These are phyloP conservation scores for Scaptomyza flava DNA, from an alignment of 2,888 invertebrate genomes.

Conservation along the genomic window DNA sequence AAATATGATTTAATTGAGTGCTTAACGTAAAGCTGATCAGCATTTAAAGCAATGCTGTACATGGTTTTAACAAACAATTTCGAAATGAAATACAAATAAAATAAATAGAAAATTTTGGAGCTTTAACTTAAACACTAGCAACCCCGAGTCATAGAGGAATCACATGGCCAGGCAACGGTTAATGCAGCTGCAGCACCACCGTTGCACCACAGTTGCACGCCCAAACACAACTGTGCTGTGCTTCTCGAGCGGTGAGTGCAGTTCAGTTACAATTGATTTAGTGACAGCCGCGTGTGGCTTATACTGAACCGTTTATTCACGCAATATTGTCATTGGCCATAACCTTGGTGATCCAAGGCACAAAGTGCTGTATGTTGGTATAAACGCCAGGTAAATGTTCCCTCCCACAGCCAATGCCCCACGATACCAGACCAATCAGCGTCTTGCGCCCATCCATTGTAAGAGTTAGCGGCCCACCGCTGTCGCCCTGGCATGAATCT, in stretches of 20 bases:
- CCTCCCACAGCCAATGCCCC: constrained; percentile 96
- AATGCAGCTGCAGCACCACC: constrained; percentile 19
- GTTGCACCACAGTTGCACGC: constrained; percentile 11
- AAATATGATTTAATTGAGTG: constrained; percentile 54
- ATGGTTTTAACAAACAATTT: background rate
- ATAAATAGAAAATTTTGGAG: constrained; percentile 52
- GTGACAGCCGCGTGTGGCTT: constrained; percentile 18
- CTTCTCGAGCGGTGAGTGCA: constrained; percentile 57
- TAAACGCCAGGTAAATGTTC: constrained; percentile 96
- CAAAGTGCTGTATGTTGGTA: constrained; percentile 96
- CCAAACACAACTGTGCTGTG: constrained; percentile 19
- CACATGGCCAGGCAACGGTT: constrained; percentile 66
- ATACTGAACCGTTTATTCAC: constrained; percentile 54
- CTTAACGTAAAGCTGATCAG: constrained; percentile 6
- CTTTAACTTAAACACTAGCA: constrained; percentile 78
- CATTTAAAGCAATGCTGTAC: constrained; percentile 13
- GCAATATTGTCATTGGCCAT: constrained; percentile 85
- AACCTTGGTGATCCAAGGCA: constrained; percentile 95
- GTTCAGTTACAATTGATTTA: constrained; percentile 49
- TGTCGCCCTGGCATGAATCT: constrained; percentile 90
- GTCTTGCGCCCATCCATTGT: constrained; percentile 93
- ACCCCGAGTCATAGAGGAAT: constrained; percentile 82
- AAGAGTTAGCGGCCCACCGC: constrained; percentile 95
- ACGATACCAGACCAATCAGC: constrained; percentile 93
- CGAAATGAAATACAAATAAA: constrained; percentile 35